Evolutionary conservation across 2,113 vertebrate species (phyloP), one percentile per base, ranked within the genome.

Genomic region (Toxotes chatareus): DNA sequence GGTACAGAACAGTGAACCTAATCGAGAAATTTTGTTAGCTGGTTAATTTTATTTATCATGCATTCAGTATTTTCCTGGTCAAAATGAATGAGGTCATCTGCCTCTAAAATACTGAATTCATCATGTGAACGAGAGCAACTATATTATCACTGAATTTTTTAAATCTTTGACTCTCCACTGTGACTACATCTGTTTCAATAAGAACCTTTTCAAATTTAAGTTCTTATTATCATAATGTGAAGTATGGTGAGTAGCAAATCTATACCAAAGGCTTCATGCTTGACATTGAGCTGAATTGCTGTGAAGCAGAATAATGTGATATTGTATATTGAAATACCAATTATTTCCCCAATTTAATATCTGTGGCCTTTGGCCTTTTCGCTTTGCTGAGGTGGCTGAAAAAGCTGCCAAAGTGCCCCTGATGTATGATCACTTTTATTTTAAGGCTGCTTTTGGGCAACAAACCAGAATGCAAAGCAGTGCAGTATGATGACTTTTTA

Each of bases 381-480:
- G 49, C 65, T 77, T 40, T 53, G 40, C 62, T 74, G 83, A 83
- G 44, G 42, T 65, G 70, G 61, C 59, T 81, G 64, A 73, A 66
- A 38, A 27, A 27, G 27, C 1, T 27, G 66, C 85, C 70, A 55
- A 17, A 36, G 65, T 27, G 56, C 42, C 21, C 38, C 14, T 72
- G 16, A 74, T 66, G 51, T 60, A 72, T 78, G 64, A 74, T 86
- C 65, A 62, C 60, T 6, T 71, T 62, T 36, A 27, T 27, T 27
- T 27, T 27, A 27, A 27, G 27, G 1, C 27, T 27, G 27, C 27
- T 27, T 27, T 27, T 27, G 27, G 27, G 27, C 27, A 27, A 27
- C 27, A 27, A 27, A 27, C 27, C 27, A 27, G 21, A 55, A 55
- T 10, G n/a, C 21, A 75, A 34, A 65, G 31, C 36, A 46, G 3